A percentile compares a stretch with the other conserved stretches of the same genome.
These are phyloP conservation scores for Phylloscopus trochiloides DNA, from an alignment of 2,113 vertebrate species.

Conservation along the genomic window DNA sequence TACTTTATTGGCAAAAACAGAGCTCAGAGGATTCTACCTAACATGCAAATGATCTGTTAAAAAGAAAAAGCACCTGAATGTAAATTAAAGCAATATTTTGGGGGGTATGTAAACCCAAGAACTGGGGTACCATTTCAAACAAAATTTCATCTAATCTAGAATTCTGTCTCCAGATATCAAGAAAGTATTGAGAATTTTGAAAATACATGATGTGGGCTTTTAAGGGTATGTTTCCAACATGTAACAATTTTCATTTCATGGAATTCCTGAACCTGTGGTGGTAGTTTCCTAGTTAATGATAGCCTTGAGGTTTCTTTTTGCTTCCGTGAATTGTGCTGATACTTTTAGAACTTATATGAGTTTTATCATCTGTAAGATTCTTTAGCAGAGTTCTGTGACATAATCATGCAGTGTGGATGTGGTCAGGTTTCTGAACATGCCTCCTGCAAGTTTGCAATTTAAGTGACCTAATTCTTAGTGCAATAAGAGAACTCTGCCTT, in stretches of 20 bases:
- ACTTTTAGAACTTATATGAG: background rate
- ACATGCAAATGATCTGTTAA: background rate
- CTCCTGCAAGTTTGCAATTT: background rate
- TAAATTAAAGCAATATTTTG: background rate
- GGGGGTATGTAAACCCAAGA: background rate
- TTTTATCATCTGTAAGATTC: background rate
- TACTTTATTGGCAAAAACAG: background rate
- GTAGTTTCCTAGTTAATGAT: background rate
- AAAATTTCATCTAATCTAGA: background rate
- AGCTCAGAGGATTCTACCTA: background rate
- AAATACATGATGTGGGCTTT: background rate
- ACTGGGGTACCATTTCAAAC: background rate
- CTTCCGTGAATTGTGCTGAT: background rate
- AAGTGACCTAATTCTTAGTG: background rate
- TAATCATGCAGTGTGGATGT: background rate
- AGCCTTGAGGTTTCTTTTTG: background rate
- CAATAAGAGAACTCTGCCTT: background rate
- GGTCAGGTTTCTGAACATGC: background rate
- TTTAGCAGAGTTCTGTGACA: background rate
- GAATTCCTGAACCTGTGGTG: background rate
- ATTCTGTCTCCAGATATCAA: background rate
- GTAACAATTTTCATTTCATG: background rate
- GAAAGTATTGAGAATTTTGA: background rate
- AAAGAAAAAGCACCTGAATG: background rate
- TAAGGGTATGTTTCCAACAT: background rate